Conservation (phyloP, 2,113 vertebrate genomes). For the Rhineura floridana region DNA sequence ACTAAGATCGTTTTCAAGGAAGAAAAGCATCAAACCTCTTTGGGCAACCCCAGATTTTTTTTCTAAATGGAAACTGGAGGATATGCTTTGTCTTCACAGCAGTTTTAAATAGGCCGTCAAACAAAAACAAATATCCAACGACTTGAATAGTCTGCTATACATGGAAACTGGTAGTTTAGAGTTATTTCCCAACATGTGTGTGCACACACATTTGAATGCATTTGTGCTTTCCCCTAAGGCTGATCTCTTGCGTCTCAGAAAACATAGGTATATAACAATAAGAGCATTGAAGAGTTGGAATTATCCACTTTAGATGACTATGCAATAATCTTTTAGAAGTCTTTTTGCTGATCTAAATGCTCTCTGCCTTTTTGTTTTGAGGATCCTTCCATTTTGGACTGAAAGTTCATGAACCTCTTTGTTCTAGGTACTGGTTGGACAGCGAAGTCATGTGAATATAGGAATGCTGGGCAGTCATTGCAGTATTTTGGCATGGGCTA, state of each 20-base stretch:
- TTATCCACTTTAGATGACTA: neutral
- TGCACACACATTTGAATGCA: conserved; percentile 54
- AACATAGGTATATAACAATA: neutral
- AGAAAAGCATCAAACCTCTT: neutral
- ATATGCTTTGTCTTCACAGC: neutral
- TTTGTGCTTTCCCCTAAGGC: neutral
- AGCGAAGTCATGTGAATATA: neutral
- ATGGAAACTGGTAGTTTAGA: neutral
- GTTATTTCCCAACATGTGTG: too few relatives aligned
- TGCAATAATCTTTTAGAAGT: neutral
- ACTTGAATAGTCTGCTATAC: neutral
- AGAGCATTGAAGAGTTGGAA: neutral
- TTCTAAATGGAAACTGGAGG: neutral
- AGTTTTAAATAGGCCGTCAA: neutral
- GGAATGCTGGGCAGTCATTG: neutral
- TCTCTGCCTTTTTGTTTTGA: neutral
- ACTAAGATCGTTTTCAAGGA: neutral
- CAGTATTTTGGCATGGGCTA: neutral
- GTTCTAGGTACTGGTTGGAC: neutral
- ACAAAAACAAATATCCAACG: neutral
- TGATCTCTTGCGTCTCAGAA: neutral
- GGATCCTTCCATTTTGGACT: neutral
- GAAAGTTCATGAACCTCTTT: neutral
- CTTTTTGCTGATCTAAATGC: neutral
- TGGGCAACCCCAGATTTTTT: neutral